Evolutionary conservation across 2,113 vertebrate genomes (phyloP), one percentile per base, ranked within the genome.

Genomic region (Dicentrarchus labrax): DNA sequence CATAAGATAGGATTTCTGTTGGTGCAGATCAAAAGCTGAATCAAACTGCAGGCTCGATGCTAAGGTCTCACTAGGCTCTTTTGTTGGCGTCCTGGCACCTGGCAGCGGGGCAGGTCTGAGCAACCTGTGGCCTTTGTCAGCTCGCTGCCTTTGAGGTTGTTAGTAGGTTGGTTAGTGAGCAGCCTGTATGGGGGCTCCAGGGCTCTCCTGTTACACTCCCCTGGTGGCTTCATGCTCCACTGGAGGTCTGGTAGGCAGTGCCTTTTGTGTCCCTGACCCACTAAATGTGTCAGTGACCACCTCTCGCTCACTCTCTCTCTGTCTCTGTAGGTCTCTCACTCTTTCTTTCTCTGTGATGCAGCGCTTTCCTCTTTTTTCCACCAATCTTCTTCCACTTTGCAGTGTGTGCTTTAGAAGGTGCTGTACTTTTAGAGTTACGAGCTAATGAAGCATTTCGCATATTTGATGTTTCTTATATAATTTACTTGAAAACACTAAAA

Each of bases 241-340:
- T 94, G 93, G 93, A 96, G 86, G 86, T 88, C 93, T 94, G 94
- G 93, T 92, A 94, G 91, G 87, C 93, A 93, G 80, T 48, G 82
- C 82, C 93, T 94, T 95, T 96, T 95, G 95, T 95, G 92, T 95
- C 86, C 74, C 87, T 93, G 95, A 94, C 94, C 94, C 92, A 94
- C 90, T 91, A 92, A 94, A 95, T 94, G 91, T 93, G 91, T 91
- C 93, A 86, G 91, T 92, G 89, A 72, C 89, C 87, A 91, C 84
- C 83, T 91, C 87, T 64, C 59, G 21, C 64, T 83, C 81, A 43
- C 88, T 85, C 87, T 83, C 69, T 82, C 68, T 62, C 68, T 84
- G 54, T 85, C 76, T 88, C 77, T 82, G 66, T 82, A 72, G 85
- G 64, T 87, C 66, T 86, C 59, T 88, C 65, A 8, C 67, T 84